Base-by-base conservation (phyloP, 2,797 vertebrate species). In the Phataginus tetradactyla region DNA sequence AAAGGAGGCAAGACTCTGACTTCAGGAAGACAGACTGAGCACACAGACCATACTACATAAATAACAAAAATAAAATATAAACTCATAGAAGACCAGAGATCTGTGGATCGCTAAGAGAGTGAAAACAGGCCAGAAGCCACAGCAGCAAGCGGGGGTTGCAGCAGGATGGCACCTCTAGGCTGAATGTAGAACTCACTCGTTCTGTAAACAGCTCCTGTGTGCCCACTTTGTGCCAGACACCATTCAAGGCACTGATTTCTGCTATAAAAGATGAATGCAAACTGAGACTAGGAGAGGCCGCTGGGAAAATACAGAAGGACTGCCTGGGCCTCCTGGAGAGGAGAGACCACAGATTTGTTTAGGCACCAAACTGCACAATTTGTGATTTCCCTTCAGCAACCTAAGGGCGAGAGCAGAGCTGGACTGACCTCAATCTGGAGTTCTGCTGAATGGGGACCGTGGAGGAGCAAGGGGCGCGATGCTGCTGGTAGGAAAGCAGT, bases 161-260 rank as follows among this genome's bases (percentile, higher is more conserved):
- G 42, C 17, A 3, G 74, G 55, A 34, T 20, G 15, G 34, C 37
- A 13, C 32, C 17, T 18, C 5, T 6, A 5, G 63, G 34, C 0
- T 23, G 42, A 51, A 21, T 0, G 59, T 0, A 69, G 80, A 61
- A 27, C 4, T 63, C 61, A 39, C 5, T 29, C n/a, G 3, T 18
- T 45, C n/a, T 0, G 15, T 10, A 21, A 42, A 51, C 25, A 34
- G 42, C 25, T 9, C 12, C 59, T 1, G 7, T 0, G 5, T 0
- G 17, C 27, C 59, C 39, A 0, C 29, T 11, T 3, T 0, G 1
- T 2, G 37, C 4, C 9, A 39, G 90, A 77, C 72, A 23, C 88
- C 25, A 72, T 3, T 32, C 61, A 13, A 39, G 5, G 66, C n/a
- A 37, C 81, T 29, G 61, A n/a, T 5, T 59, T 78, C 79, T 89